Base-by-base conservation (phyloP, 2,113 vertebrate species). In the Microtus oregoni region DNA sequence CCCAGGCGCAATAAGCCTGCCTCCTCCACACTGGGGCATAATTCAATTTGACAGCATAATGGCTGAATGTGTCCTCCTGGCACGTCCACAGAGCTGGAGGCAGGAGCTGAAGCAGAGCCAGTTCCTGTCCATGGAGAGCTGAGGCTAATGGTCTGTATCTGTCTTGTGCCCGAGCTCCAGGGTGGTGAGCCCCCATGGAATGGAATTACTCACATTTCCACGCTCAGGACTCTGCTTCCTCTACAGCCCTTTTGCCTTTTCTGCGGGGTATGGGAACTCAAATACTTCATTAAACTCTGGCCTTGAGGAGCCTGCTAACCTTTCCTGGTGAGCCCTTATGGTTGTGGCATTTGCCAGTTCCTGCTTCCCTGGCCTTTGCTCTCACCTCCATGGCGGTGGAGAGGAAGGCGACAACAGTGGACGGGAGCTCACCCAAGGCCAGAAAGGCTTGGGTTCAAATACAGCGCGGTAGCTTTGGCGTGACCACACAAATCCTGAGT, bases 1-100 rank as follows among this genome's bases (percentile, higher is more conserved):
- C 50, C 47, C 13, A 1, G 55, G 90, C 55, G 38, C 92, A 94
- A 94, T 19, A 50, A 91, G 70, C 47, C 44, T 85, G 63, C 41
- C 47, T 81, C 77, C 67, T 65, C 78, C 61, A 77, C 79, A 65
- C 50, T 44, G 61, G 32, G 55, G 38, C 26, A 24, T 81, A 67
- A 96, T 67, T 94, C 75, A 93, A 3, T 24, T 55, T 72, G 95
- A 92, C 92, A 94, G 87, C 75, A 90, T n/a, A 41, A 90, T 67
- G 44, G 93, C 83, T 72, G 47, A 32, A 30, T 4, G 7, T 26
- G 22, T 68, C 89, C 78, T 97, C 58, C 50, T 24, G 47, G 41
- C 68, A 82, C 8, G n/a, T 75, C 61, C 67, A 41, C 3, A 35
- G 38, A 26, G 55, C 77, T 52, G 44, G 41, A 70, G 68, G 73